These are phyloP conservation scores for Catostylus mosaicus DNA, from an alignment of 30 jellyfish, hydroid and myxozoan genomes.

Conservation along the genomic window DNA sequence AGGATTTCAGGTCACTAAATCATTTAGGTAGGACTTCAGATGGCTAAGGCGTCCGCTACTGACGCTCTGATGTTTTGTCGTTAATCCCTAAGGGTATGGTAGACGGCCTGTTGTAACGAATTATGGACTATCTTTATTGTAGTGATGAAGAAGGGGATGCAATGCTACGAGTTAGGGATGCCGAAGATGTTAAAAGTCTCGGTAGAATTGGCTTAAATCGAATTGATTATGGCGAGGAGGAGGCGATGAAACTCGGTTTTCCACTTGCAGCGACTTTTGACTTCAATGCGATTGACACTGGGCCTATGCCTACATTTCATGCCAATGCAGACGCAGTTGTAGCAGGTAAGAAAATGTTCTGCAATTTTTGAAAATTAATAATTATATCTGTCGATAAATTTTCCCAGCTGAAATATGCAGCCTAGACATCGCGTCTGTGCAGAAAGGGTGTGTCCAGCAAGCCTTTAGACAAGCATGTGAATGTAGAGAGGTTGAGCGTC, in stretches of 20 bases:
- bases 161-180: conserved; percentile 83
- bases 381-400: too few relatives aligned
- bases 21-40: too few relatives aligned
- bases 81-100: neutral
- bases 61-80: too few relatives aligned
- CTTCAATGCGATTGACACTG: conserved; percentile 34
- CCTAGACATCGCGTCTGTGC: too few relatives aligned
- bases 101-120: neutral
- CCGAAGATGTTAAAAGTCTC: conserved; percentile 85
- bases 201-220: conserved; percentile 76
- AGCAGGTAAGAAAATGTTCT: conserved; percentile 27
- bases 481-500: too few relatives aligned
- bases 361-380: too few relatives aligned
- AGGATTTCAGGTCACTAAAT: too few relatives aligned
- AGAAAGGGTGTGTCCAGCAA: too few relatives aligned
- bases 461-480: too few relatives aligned
- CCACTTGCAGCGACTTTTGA: conserved; percentile 53
- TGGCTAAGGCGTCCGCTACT: too few relatives aligned
- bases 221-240: conserved; percentile 67
- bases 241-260: conserved; percentile 87
- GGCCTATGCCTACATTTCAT: conserved; percentile 58
- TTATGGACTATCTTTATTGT: conserved; percentile 3
- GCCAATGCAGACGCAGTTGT: conserved; percentile 53
- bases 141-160: conserved; percentile 99
- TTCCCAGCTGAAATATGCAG: too few relatives aligned